phyloP scores from a whole-genome alignment of 1,140 invertebrate genomes.

The Bradynema listronoti region DNA sequence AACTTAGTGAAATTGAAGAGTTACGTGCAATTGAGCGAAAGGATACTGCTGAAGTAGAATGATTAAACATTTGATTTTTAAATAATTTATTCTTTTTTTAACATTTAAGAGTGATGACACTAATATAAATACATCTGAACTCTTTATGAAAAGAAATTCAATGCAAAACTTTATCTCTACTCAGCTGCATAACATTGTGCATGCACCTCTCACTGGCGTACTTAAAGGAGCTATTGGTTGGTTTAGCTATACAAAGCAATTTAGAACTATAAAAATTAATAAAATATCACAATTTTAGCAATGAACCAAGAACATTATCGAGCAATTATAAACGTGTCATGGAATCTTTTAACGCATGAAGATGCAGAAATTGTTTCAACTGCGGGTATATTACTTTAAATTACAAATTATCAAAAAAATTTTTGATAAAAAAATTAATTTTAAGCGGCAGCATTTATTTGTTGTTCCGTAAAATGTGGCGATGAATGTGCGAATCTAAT shows the following conservation, averaged over 20 bases:
- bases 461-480: slow-evolving; percentile 80
- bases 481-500: slow-evolving; percentile 79
- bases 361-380: slow-evolving; percentile 63
- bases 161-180: slow-evolving; percentile 32
- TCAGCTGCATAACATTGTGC: slow-evolving; percentile 78
- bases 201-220: slow-evolving; percentile 77
- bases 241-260: too few species aligned
- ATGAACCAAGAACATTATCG: slow-evolving; percentile 78
- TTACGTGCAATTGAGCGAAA: too few species aligned
- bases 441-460: slow-evolving; percentile 80
- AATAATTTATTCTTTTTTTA: background rate
- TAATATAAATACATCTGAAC: slow-evolving; percentile 31
- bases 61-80: slow-evolving; percentile 12
- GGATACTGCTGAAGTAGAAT: slow-evolving; percentile 10
- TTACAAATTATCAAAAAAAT: too few species aligned
- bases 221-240: slow-evolving; percentile 85
- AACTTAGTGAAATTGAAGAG: slow-evolving; percentile 54
- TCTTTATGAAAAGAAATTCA: slow-evolving; percentile 23
- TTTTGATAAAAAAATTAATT: background rate
- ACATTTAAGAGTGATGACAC: slow-evolving; percentile 9
- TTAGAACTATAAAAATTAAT: too few species aligned
- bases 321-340: slow-evolving; percentile 79
- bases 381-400: slow-evolving; percentile 61
- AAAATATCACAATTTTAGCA: too few species aligned
- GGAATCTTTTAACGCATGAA: slow-evolving; percentile 81